These are phyloP conservation scores for Agrochola circellaris DNA, from an alignment of 2,888 invertebrate genomes.

Conservation along the genomic window DNA sequence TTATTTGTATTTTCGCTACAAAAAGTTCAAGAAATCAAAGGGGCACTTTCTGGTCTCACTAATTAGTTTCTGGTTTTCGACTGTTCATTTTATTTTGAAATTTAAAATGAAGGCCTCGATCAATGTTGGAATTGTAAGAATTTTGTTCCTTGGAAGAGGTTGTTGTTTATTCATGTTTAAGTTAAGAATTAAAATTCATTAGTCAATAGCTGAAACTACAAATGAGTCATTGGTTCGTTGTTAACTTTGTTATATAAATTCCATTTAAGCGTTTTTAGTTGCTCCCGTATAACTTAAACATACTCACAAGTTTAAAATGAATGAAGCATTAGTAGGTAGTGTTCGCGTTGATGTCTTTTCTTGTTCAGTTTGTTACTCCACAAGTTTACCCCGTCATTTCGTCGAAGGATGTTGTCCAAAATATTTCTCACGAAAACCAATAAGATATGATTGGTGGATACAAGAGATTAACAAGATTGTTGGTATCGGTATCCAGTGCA, in stretches of 20 bases:
- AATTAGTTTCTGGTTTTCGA: constrained; percentile 71
- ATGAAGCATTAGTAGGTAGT: constrained; percentile 1
- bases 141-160: constrained; percentile 69
- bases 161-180: constrained; percentile 69
- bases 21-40: constrained; percentile 57
- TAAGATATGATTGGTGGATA: constrained; percentile 68
- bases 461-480: constrained; percentile 74
- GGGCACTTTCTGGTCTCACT: constrained; percentile 59
- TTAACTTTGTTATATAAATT: constrained; percentile 60
- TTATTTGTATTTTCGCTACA: constrained; percentile 62
- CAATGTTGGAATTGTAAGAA: constrained; percentile 72
- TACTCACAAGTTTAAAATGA: constrained; percentile 10
- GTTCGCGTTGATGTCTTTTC: constrained; percentile 27
- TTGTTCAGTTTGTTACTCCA: constrained; percentile 10
- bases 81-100: constrained; percentile 68
- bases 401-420: constrained; percentile 41
- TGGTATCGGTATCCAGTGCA: constrained; percentile 66
- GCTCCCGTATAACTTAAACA: constrained; percentile 26
- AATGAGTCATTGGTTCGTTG: constrained; percentile 60
- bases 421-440: constrained; percentile 57
- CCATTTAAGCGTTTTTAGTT: constrained; percentile 43
- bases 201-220: constrained; percentile 68
- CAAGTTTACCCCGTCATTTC: constrained; percentile 8
- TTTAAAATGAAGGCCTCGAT: constrained; percentile 66
- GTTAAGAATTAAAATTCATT: constrained; percentile 77